phyloP scores from a whole-genome alignment of 2,797 vertebrate species.

The Gallinago stenura region DNA sequence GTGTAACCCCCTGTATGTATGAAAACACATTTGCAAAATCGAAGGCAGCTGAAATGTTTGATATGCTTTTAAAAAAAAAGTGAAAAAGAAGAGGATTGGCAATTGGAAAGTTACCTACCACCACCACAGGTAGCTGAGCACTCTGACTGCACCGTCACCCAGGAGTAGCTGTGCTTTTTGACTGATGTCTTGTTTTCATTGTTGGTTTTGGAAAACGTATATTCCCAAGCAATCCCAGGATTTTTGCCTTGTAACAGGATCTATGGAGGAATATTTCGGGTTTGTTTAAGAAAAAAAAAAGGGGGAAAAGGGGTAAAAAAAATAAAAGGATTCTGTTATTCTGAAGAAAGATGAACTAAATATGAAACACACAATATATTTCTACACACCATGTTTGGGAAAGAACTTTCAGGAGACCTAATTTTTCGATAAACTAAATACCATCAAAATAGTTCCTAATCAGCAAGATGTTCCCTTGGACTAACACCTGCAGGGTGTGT shows the following conservation, averaged over 20 bases:
- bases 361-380: background rate
- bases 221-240: constrained; percentile 93
- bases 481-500: background rate
- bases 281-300: background rate
- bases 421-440: background rate
- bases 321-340: background rate
- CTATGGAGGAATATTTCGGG: constrained; percentile 68
- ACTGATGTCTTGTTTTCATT: constrained; percentile 67
- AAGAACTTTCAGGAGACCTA: background rate
- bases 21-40: background rate
- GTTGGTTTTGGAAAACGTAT: constrained; percentile 85
- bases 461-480: background rate
- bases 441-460: background rate
- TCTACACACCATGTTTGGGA: background rate
- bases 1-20: background rate
- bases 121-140: constrained; percentile 91
- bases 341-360: background rate
- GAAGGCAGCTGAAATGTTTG: background rate
- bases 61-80: background rate
- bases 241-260: constrained; percentile 96
- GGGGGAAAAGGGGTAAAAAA: background rate
- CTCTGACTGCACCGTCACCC: constrained; percentile 88
- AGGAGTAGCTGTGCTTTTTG: constrained; percentile 85
- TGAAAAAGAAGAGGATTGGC: background rate
- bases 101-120: constrained; percentile 56